These are phyloP conservation scores for Notolabrus celidotus DNA, from an alignment of 2,797 vertebrate species.

Conservation along the genomic window DNA sequence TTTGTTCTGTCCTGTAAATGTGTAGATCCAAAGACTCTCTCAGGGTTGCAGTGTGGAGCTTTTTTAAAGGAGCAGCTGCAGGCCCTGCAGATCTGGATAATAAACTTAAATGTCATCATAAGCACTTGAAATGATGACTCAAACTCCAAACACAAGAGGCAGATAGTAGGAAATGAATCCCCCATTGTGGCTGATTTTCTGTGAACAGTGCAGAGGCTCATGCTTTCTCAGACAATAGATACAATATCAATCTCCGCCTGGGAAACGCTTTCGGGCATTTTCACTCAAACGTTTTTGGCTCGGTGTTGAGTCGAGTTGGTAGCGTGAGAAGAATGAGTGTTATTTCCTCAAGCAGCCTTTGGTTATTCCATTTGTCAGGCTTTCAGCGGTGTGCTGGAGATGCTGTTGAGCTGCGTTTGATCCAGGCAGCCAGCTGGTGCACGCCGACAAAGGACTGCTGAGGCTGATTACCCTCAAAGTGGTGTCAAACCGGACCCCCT, in stretches of 20 bases:
- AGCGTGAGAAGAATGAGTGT: conserved; percentile 42
- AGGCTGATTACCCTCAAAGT: conserved; percentile 60
- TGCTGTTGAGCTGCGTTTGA: conserved; percentile 54
- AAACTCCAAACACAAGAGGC: background rate
- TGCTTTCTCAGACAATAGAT: conserved; percentile 30
- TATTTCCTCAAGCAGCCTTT: conserved; percentile 50
- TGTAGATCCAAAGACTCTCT: too few relatives aligned
- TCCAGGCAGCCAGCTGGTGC: conserved; percentile 53
- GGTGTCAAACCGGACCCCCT: conserved; percentile 23
- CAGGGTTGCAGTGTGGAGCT: too few relatives aligned
- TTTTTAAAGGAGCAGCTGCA: background rate
- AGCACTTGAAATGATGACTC: background rate
- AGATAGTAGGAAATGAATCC: background rate
- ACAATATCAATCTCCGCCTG: conserved; percentile 35
- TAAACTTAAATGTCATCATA: background rate
- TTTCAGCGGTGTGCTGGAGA: conserved; percentile 36
- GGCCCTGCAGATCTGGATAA: background rate
- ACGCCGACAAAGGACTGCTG: conserved; percentile 39
- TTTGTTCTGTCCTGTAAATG: too few relatives aligned
- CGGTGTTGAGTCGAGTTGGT: conserved; percentile 4
- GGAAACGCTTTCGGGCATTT: conserved; percentile 30
- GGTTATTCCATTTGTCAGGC: conserved; percentile 57
- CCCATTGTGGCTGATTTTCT: conserved; percentile 1
- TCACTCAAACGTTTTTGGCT: conserved; percentile 25
- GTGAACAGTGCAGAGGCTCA: conserved; percentile 3